Evolutionary conservation across 2,888 invertebrate species (phyloP), one percentile per base, ranked within the genome.

Genomic region (Cataglyphis livida): DNA sequence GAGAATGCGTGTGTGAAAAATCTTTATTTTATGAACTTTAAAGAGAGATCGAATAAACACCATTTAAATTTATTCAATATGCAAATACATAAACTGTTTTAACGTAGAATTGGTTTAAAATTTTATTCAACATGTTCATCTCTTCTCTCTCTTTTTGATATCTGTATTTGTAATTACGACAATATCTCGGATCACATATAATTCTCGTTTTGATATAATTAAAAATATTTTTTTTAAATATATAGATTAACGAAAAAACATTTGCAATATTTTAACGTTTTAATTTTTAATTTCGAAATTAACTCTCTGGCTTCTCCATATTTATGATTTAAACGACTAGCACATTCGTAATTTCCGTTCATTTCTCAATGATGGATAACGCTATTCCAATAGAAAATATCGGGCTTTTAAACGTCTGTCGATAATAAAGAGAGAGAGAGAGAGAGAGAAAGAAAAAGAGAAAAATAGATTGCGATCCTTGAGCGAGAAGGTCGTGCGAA

Each of bases 401-500:
- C 10, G 6, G 51, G 44, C 25, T 75, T 21, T 54, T 10, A 54
- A 68, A 41, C 21, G 21, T 54, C 21, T 62, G 59, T 18, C n/a
- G 41, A 62, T 35, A 35, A 74, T 12, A 51, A 61, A 28, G 18
- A 21, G 25, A 18, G 38, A 57, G 21, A 62, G 25, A 61, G 32
- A 61, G 5, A 57, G 28, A 28, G 25, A 28, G 32, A 61, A 3
- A 57, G 28, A 28, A 2, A 28, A 28, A 79, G 74, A 78, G 18
- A 83, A 38, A 18, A 85, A 85, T 66, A 73, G 64, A 61, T 62
- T 57, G 54, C 38, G 41, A 85, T 82, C 70, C 70, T 84, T 84
- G 81, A 68, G 54, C 81, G 21, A 84, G 68, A 85, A 85, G 83
- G 81, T 83, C 61, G 79, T 62, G 65, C 44, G 76, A 74, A 84